phyloP scores from a whole-genome alignment of 2,797 vertebrate species.

The Lagodon rhomboides region DNA sequence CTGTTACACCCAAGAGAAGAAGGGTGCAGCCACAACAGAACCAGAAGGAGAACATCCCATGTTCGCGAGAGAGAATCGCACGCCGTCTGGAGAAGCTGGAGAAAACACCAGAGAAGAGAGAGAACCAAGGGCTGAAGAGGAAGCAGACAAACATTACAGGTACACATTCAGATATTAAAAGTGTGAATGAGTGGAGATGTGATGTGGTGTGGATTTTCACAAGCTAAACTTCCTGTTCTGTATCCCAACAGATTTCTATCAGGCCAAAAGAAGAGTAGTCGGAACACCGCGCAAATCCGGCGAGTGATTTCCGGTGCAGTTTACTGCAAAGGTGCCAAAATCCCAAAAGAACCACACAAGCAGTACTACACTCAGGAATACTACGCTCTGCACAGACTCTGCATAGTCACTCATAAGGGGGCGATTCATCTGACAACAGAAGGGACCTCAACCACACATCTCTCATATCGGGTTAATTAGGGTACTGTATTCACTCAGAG shows the following conservation, averaged over 20 bases:
- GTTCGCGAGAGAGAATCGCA: constrained; percentile 51
- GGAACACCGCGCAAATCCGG: constrained; percentile 83
- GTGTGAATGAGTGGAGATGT: not conserved
- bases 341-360: constrained; percentile 38
- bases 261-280: constrained; percentile 87
- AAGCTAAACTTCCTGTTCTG: constrained; percentile 35
- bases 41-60: constrained; percentile 76
- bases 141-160: constrained; percentile 94
- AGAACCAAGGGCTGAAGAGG: constrained; percentile 81
- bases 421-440: constrained; percentile 40
- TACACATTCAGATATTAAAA: constrained; percentile 22
- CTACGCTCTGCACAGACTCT: constrained; percentile 45
- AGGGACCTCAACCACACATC: constrained; percentile 52
- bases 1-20: not conserved
- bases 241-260: constrained; percentile 91
- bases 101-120: constrained; percentile 66
- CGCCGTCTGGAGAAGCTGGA: constrained; percentile 51
- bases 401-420: constrained; percentile 20
- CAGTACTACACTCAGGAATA: constrained; percentile 67
- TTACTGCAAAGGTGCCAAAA: constrained; percentile 20
- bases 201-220: not conserved
- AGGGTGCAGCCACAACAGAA: constrained; percentile 9
- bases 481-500: constrained; percentile 56
- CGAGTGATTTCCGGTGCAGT: constrained; percentile 76
- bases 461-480: constrained; percentile 60